phyloP scores from a whole-genome alignment of 2,113 vertebrate species.

The Acanthochromis polyacanthus region DNA sequence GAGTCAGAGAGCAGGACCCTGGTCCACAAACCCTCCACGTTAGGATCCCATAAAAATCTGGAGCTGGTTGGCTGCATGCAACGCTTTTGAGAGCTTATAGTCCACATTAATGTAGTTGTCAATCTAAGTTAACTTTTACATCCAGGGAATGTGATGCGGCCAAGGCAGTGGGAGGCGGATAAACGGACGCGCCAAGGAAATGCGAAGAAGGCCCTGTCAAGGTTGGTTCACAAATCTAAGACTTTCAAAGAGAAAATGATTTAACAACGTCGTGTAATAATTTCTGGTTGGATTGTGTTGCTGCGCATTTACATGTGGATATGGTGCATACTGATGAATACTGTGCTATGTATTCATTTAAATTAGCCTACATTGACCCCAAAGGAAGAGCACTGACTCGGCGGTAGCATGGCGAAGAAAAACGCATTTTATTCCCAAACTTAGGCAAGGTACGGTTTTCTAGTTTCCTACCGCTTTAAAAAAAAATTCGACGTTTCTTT shows the following conservation, averaged over 20 bases:
- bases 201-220: conserved; percentile 50
- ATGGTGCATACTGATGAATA: background rate
- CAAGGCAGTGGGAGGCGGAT: conserved; percentile 19
- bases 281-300: background rate
- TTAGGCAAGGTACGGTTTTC: background rate
- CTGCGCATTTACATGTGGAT: background rate
- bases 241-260: background rate
- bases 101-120: conserved; percentile 36
- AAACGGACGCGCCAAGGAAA: conserved; percentile 36
- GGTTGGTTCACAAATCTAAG: conserved; percentile 54
- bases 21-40: conserved; percentile 80
- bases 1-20: conserved; percentile 88
- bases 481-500: background rate
- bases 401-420: background rate
- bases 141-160: conserved; percentile 15
- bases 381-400: background rate
- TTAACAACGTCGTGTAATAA: background rate
- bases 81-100: conserved; percentile 45
- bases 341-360: background rate
- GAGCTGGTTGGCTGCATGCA: conserved; percentile 67
- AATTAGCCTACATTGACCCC: background rate
- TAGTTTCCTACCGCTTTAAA: background rate
- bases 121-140: conserved; percentile 38
- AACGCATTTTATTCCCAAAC: background rate
- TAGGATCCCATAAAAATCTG: conserved; percentile 76